Evolutionary conservation across 2,888 invertebrate species (phyloP), one percentile per base, ranked within the genome.

Genomic region (Synergus gifuensis): DNA sequence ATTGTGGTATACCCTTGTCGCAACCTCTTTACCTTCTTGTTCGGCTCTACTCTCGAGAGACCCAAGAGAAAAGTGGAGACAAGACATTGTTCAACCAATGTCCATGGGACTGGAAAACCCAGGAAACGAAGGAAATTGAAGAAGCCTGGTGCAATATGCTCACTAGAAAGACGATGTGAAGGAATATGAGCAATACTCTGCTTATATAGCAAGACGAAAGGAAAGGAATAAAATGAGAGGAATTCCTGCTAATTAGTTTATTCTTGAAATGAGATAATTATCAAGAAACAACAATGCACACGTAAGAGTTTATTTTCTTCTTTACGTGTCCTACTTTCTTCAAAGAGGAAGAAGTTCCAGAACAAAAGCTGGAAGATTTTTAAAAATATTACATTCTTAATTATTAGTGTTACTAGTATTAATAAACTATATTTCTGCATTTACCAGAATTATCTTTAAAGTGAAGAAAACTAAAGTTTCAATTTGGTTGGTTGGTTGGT

Each of bases 61-160:
- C 22, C 46, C 54, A n/a, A 62, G 62, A 76, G 63, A 62, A 63
- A 62, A 60, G 7, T 63, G 18, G n/a, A 63, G 60, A 22, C 42
- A 42, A 63, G 22, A 77, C 79, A 83, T 81, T 79, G 83, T 81
- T 86, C 86, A 80, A 82, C 80, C 82, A 81, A 77, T 83, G 83
- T 81, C 83, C 85, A 80, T 76, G 79, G 82, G 80, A 84, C 84
- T 82, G 84, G 83, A 85, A 86, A 84, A 85, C 83, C 82, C 81
- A 80, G 81, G 82, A 85, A 85, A 84, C 82, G 81, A 86, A 86
- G 86, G 85, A 88, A 88, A 88, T 88, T 88, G 88, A 88, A 88
- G 83, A 81, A 83, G 79, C 81, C 69, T 73, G 79, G 73, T 80
- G 79, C 64, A 78, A 69, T 58, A 77, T 81, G 80, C 46, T 78